A percentile compares a stretch with the other conserved stretches of the same genome.
Conservation (phyloP, 2,797 vertebrate genomes). For the Pseudotriccus pelzelni region DNA sequence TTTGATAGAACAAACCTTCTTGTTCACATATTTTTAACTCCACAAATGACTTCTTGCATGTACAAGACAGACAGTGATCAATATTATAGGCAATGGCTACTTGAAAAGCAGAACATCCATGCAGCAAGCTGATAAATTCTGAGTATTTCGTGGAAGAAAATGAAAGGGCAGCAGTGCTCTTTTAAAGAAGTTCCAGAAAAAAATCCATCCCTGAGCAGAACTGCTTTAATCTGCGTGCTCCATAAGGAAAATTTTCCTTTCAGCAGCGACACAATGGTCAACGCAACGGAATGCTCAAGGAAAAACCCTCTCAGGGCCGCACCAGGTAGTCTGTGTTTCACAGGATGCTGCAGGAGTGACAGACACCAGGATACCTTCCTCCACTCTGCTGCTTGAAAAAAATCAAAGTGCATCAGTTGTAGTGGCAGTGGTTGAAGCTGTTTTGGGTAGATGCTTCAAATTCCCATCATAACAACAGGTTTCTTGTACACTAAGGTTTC, state of each 20-base stretch:
- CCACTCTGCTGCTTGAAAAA: neutral
- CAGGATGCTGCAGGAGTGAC: neutral
- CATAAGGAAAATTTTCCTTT: neutral
- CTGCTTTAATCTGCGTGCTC: rapidly evolving
- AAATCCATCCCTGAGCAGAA: neutral
- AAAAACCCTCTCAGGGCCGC: neutral
- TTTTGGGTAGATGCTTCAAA: neutral
- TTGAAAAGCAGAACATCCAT: neutral
- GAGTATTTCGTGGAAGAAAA: neutral
- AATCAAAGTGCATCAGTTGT: neutral
- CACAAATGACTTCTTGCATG: neutral
- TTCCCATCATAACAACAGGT: neutral
- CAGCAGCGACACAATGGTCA: neutral
- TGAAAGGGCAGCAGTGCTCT: neutral
- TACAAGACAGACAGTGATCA: neutral
- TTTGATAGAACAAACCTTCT: neutral
- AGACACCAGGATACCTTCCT: neutral
- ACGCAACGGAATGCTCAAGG: neutral
- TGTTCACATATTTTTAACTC: neutral
- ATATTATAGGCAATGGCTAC: neutral
- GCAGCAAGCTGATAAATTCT: neutral
- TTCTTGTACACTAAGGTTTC: neutral
- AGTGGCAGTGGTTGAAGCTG: neutral
- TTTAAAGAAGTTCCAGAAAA: neutral
- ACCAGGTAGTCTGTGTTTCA: neutral